Base-by-base conservation (phyloP, 2,113 vertebrate species). In the Pardalotus punctatus region DNA sequence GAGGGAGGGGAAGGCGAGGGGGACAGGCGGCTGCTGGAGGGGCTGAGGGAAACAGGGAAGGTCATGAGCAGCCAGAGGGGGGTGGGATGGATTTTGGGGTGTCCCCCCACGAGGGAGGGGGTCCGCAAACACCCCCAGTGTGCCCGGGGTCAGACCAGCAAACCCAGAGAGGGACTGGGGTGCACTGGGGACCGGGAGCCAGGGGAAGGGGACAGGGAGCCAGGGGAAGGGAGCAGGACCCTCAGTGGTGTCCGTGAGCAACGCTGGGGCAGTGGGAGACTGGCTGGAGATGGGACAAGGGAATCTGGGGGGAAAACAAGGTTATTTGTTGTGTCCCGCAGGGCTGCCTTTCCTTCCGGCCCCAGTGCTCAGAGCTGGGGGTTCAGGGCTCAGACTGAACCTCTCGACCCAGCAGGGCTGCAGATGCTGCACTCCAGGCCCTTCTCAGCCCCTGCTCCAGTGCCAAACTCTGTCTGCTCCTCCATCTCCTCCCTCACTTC, bases 211-310 rank as follows among this genome's bases (percentile, higher is more conserved):
- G 51, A 31, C 6, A 11, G 36, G 33, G 48, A 42, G 50, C 29
- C 15, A 5, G 35, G 47, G 40, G 58, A 42, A 65, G n/a, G 47
- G 43, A 36, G 24, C 14, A 9, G 38, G 47, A 25, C 14, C 25
- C 29, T 43, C 0, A 2, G 17, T 17, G 81, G 5, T 18, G 57
- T 11, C 31, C 1, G 0, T 8, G 70, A 1, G 1, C 0, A 1
- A 2, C 15, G 20, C 65, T 56, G 71, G 33, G 38, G 9, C 20
- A 3, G 9, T 0, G 28, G 18, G 50, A 19, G 14, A 4, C 11
- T 11, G 29, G 17, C 2, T 18, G 33, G 67, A n/a, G 42, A 6
- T 6, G 22, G 38, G 64, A 43, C 9, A 23, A 38, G 53, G 69
- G 40, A 67, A 29, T 19, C 2, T 3, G 4, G 28, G 4, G 31